Evolutionary conservation across 2,888 invertebrate species (phyloP), one percentile per base, ranked within the genome.

Genomic region (Trisateles emortualis): DNA sequence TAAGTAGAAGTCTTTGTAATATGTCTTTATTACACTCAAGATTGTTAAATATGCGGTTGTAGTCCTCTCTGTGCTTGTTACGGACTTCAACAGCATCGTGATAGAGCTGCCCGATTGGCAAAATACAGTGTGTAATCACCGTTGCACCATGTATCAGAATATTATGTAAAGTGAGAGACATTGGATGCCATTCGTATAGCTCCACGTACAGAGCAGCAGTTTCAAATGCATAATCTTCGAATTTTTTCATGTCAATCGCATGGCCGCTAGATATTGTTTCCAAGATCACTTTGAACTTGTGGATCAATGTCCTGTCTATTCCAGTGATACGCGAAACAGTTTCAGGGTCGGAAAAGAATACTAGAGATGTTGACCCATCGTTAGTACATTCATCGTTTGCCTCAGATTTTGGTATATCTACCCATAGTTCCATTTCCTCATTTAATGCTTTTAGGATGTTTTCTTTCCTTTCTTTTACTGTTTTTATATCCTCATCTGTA

Each of bases 301-400:
- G 43, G 19, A 57, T 47, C 19, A 64, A 46, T n/a, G 52, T 46
- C 16, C 39, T 36, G 52, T 60, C 53, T n/a, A 74, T 30, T 3
- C 71, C 75, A 30, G 76, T 78, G 19, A 78, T 76, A 55, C 60
- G 50, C 17, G 76, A 56, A 42, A 62, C 29, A 43, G 14, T 42
- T 36, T 49, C 26, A 26, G 56, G 49, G 33, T 51, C 35, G 2
- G 26, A 41, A 5, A 52, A 52, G 36, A 46, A 45, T 45, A 45
- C 35, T 13, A 33, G 22, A 24, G 38, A 32, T 11, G 38, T 42
- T 4, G 30, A 32, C 1, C 32, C 42, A 11, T 42, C 42, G 17
- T 42, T 42, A 6, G 42, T 42, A 3, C 17, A 30, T 9, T 30
- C 41, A n/a, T 17, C 29, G 10, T 42, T 42, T n/a, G n/a, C n/a